These are phyloP conservation scores for Osmerus eperlanus DNA, from an alignment of 2,113 vertebrate genomes.

Conservation along the genomic window DNA sequence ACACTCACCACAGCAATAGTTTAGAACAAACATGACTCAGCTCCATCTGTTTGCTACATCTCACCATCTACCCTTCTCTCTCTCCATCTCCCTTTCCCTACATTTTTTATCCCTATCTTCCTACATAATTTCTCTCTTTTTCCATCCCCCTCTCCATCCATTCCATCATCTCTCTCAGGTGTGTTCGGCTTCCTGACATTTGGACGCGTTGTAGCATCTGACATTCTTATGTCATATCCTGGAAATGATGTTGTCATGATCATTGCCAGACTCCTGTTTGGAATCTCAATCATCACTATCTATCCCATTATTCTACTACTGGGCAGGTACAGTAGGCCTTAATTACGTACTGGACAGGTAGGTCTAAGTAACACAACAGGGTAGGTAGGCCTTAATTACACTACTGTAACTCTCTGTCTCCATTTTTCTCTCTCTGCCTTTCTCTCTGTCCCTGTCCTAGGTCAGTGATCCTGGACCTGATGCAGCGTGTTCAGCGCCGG, in stretches of 20 bases:
- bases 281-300: slow-evolving; percentile 86
- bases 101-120: background rate
- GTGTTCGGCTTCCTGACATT: slow-evolving; percentile 91
- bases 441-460: slow-evolving; percentile 56
- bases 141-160: background rate
- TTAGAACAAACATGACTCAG: too few relatives aligned
- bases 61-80: background rate
- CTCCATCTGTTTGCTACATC: too few relatives aligned
- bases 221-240: slow-evolving; percentile 92
- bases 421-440: background rate
- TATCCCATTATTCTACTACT: slow-evolving; percentile 92
- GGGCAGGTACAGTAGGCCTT: slow-evolving; percentile 75
- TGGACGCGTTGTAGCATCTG: slow-evolving; percentile 74
- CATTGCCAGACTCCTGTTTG: slow-evolving; percentile 84
- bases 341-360: too few relatives aligned
- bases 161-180: slow-evolving; percentile 63
- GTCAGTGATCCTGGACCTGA: slow-evolving; percentile 81
- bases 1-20: background rate
- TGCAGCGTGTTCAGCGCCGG: slow-evolving; percentile 54
- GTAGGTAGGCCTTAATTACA: too few relatives aligned
- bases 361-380: too few relatives aligned
- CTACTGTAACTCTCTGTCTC: background rate
- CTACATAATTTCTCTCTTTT: background rate
- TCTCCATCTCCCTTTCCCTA: background rate
- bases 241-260: slow-evolving; percentile 78